Base-by-base conservation (phyloP, 2,888 invertebrate genomes). In the Cheilosia impressa region DNA sequence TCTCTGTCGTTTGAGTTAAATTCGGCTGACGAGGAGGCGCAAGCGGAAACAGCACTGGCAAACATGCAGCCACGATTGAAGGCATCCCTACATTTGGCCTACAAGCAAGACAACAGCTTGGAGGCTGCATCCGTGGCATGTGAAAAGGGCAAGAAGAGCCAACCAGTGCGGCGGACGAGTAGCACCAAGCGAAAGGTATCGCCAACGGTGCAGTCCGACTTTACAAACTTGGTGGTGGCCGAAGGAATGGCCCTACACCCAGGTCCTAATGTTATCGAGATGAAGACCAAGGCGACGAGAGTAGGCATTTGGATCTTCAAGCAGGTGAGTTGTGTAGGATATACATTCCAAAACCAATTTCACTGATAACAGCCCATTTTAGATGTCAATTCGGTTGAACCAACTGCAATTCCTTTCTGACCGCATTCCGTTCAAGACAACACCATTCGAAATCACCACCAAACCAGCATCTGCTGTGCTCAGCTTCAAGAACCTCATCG, bases 81-180 rank as follows among this genome's bases (percentile, higher is more conserved):
- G 73, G 95, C 97, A 71, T 94, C 94, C 52, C 94, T 95, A 53
- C 95, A 95, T 90, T 91, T 97, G 43, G 96, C 96, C 89, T 96
- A 95, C 90, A 96, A 97, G 90, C 96, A 97, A 91, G 97, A 98
- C 90, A 96, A 95, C 89, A 95, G 95, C 31, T 92, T 98, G 6
- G 95, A 95, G 63, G 95, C 95, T 87, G 96, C 96, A 0, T 95
- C 95, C 2, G 95, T 97, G 2, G 95, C 95, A 34, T 96, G 96
- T 88, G 94, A 94, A 87, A 95, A 94, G 88, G 93, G 94, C 0
- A 95, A 95, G 90, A 93, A 93, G 1, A 93, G 94, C 0, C 90
- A 91, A 31, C 89, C 91, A 0, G 92, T 96, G 1, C 95, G 95
- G 83, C 93, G 96, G 19, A 95, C 96, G 0, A 96, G 96, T 89